phyloP scores from a whole-genome alignment of 2,888 invertebrate species.

The Seira musarum region DNA sequence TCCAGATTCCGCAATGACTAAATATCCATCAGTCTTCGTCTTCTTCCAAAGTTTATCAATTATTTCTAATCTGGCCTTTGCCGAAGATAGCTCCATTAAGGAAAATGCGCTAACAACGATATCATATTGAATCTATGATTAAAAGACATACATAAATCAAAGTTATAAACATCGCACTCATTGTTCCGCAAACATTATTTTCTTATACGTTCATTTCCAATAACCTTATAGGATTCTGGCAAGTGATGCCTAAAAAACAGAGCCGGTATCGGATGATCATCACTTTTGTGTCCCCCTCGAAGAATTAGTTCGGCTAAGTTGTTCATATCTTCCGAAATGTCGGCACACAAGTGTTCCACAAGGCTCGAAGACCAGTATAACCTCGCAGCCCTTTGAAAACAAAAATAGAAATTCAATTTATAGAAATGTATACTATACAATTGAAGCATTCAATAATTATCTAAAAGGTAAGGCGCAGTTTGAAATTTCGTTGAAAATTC shows the following conservation, averaged over 20 bases:
- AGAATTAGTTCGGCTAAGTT: constrained; percentile 83
- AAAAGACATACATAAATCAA: neutral
- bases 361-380: constrained; percentile 81
- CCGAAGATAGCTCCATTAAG: constrained; percentile 84
- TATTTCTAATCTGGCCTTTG: constrained; percentile 79
- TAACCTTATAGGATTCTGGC: constrained; percentile 78
- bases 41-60: constrained; percentile 89
- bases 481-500: constrained; percentile 83
- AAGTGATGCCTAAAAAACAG: constrained; percentile 87
- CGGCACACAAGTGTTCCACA: constrained; percentile 89
- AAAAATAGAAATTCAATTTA: constrained; percentile 13
- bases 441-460: neutral
- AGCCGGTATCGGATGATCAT: constrained; percentile 76
- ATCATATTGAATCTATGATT: constrained; percentile 79
- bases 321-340: constrained; percentile 86
- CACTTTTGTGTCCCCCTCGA: constrained; percentile 79
- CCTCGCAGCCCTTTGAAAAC: constrained; percentile 79
- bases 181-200: neutral
- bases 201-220: constrained; percentile 68
- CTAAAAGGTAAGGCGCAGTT: constrained; percentile 52
- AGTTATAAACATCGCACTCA: neutral
- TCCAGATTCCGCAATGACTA: constrained; percentile 89
- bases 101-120: constrained; percentile 87
- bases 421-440: too few relatives aligned
- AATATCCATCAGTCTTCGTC: constrained; percentile 84